Evolutionary conservation across 2,888 invertebrate species (phyloP).

Genomic region (Acanthococcus lagerstroemiae): DNA sequence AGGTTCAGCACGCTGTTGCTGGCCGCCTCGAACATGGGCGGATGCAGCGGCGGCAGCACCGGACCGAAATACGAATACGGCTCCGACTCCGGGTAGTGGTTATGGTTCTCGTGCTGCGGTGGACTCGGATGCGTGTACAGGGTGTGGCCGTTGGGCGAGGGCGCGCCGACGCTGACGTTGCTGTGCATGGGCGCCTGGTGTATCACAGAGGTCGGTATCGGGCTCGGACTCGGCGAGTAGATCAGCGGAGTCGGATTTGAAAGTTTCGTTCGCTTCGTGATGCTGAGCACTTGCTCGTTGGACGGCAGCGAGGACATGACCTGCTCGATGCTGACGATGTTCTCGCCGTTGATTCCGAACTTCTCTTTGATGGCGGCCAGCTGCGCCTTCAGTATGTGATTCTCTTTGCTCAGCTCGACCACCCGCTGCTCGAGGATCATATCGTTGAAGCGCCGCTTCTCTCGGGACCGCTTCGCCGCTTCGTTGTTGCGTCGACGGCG

Average conservation of each 20-base stretch:
- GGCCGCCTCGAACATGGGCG: conserved; percentile 39
- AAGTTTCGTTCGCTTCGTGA: conserved; percentile 62
- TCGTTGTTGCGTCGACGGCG: conserved; percentile 91
- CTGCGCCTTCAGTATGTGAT: conserved; percentile 86
- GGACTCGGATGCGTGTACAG: conserved; percentile 13
- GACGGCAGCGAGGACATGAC: conserved; percentile 76
- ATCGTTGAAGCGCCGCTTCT: conserved; percentile 90
- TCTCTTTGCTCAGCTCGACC: conserved; percentile 87
- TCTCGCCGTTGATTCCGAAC: conserved; percentile 80
- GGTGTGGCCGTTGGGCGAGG: conserved; percentile 10
- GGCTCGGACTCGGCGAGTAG: conserved; percentile 49
- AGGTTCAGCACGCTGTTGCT: conserved; percentile 43
- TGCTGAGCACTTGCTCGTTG: conserved; percentile 72
- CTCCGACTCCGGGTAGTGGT: conserved; percentile 19
- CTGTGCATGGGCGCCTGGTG: conserved; percentile 48
- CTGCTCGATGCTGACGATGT: conserved; percentile 69
- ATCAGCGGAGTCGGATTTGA: conserved; percentile 46
- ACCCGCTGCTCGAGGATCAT: conserved; percentile 92
- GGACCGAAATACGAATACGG: conserved; percentile 57
- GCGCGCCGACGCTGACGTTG: background rate
- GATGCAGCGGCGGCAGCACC: conserved; percentile 43
- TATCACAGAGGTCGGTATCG: conserved; percentile 52
- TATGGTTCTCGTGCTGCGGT: conserved; percentile 4
- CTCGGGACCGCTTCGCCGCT: conserved; percentile 91
- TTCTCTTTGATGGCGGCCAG: conserved; percentile 86